Conservation (phyloP, 2,888 invertebrate genomes). For the Yponomeuta evonymella region DNA sequence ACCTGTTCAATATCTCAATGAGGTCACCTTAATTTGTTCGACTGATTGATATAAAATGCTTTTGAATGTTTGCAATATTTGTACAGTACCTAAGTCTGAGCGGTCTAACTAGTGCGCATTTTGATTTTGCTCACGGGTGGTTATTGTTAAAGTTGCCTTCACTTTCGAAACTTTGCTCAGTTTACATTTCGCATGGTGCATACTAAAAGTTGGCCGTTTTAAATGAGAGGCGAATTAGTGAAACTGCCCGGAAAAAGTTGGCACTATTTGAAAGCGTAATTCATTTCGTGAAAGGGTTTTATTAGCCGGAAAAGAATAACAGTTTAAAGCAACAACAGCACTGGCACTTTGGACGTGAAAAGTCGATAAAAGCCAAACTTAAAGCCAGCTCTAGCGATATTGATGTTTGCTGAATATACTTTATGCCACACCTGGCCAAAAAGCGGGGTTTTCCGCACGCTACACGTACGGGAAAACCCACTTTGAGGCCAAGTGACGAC, state of each 20-base stretch:
- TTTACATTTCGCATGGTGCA: conserved; percentile 46
- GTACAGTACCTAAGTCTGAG: not conserved
- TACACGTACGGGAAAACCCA: too few relatives aligned
- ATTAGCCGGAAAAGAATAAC: conserved; percentile 1
- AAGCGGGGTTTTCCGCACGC: too few relatives aligned
- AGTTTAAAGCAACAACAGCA: not conserved
- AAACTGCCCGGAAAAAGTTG: conserved; percentile 5
- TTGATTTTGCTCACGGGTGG: conserved; percentile 43
- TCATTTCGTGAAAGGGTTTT: not conserved
- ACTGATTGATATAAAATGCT: not conserved
- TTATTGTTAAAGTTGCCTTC: conserved; percentile 52
- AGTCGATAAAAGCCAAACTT: not conserved
- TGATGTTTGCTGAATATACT: not conserved
- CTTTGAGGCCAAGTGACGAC: too few relatives aligned
- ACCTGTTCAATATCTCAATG: not conserved
- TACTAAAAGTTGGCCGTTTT: conserved; percentile 41
- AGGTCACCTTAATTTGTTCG: not conserved
- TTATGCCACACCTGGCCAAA: not conserved
- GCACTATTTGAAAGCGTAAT: not conserved
- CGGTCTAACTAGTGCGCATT: conserved; percentile 13
- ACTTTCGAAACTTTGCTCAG: conserved; percentile 38
- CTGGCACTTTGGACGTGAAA: not conserved
- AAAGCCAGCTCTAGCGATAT: not conserved
- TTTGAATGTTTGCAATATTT: not conserved
- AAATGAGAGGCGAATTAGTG: conserved; percentile 23